Base-by-base conservation (phyloP, 2,888 invertebrate genomes). In the Macropis europaea region DNA sequence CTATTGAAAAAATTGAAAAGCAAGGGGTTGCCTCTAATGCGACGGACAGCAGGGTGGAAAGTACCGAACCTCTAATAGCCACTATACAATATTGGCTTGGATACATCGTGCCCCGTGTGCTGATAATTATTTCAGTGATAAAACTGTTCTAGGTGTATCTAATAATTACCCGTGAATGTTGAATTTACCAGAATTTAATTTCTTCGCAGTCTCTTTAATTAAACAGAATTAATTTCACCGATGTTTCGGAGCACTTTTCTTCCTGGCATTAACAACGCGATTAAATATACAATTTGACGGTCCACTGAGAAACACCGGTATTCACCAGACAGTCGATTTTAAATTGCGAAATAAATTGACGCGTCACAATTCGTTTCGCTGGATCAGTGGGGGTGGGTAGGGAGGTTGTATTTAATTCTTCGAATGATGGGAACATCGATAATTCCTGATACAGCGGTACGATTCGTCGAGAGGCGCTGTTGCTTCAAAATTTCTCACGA, bases 401-500 rank as follows among this genome's bases (percentile, higher is more conserved):
- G 19, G 7, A 9, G 32, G 24, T 7, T 2, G 24, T 13, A 19
- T 34, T 43, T 22, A 3, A 56, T 56, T 32, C 22, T 5, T 34
- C 11, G 4, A 5, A 6, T 11, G 3, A 26, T 59, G 6, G n/a
- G 0, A 9, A 5, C n/a, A 6, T 9, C 36, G 9, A 47, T 17
- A 9, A 22, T 11, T n/a, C n/a, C 7, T 2, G 5, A 17, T 15
- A 2, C 2, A 22, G 15, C 3, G 22, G 26, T 3, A 28, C 19
- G 50, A 26, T 28, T 24, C 3, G 22, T 22, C 13, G 17, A 38
- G 38, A 28, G 26, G 6, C n/a, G 11, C n/a, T 30, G 43, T 9
- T 7, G 15, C 13, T 36, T 40, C 36, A 30, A 42, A 69, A 45
- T 7, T 50, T 4, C 28, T 43, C 19, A 52, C 30, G 38, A 59